phyloP scores from a whole-genome alignment of 2,113 vertebrate species.

The Rhodinocichla rosea region DNA sequence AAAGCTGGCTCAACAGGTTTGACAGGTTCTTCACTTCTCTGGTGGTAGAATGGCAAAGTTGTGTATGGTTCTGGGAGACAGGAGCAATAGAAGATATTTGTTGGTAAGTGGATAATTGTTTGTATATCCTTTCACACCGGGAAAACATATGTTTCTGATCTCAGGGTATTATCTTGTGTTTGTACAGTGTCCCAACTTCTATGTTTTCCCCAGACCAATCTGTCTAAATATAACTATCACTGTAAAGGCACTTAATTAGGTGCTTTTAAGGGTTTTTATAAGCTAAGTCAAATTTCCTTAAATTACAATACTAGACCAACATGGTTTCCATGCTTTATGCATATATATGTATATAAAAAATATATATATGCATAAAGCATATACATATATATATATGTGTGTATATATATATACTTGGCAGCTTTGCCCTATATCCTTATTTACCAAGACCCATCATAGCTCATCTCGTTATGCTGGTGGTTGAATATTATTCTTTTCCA shows the following conservation, averaged over 20 bases:
- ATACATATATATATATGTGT: too few relatives aligned
- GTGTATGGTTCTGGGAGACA: background rate
- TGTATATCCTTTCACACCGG: constrained; percentile 36
- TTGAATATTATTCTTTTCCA: background rate
- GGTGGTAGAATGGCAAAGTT: background rate
- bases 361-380: background rate
- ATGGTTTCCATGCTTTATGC: background rate
- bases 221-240: background rate
- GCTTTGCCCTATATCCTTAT: background rate
- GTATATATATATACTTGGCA: accelerated
- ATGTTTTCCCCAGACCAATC: background rate
- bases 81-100: background rate
- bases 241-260: background rate
- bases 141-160: constrained; percentile 40
- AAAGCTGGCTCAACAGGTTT: background rate
- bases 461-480: background rate
- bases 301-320: background rate
- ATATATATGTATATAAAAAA: too few relatives aligned
- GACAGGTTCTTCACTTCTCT: background rate
- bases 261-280: background rate
- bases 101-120: constrained; percentile 8
- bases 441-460: background rate
- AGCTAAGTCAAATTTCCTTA: background rate
- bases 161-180: background rate
- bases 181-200: background rate